phyloP scores from a whole-genome alignment of 2,888 invertebrate species.

The Prosopocoilus inquinatus region DNA sequence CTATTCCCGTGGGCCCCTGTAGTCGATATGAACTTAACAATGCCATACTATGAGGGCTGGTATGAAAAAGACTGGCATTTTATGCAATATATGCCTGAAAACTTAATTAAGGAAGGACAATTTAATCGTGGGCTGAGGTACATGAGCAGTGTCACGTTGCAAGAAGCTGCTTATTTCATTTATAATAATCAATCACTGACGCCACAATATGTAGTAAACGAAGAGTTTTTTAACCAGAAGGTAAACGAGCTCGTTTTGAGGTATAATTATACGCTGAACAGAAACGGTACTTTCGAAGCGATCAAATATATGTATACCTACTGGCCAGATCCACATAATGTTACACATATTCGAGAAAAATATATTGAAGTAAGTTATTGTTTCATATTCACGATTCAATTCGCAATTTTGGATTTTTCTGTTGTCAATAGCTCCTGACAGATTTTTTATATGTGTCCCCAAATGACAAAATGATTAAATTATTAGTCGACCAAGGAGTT shows the following conservation, averaged over 20 bases:
- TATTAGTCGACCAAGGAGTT: slow-evolving; percentile 74
- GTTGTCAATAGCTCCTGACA: slow-evolving; percentile 67
- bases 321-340: slow-evolving; percentile 87
- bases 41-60: slow-evolving; percentile 89
- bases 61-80: slow-evolving; percentile 81
- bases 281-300: slow-evolving; percentile 84
- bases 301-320: slow-evolving; percentile 94
- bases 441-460: slow-evolving; percentile 88
- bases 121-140: slow-evolving; percentile 75
- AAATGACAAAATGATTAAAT: slow-evolving; percentile 80
- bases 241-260: slow-evolving; percentile 78
- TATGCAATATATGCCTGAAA: slow-evolving; percentile 71
- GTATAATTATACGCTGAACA: slow-evolving; percentile 92
- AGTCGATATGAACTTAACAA: slow-evolving; percentile 77
- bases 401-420: slow-evolving; percentile 5
- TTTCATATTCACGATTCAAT: not conserved
- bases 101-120: slow-evolving; percentile 63
- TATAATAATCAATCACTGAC: slow-evolving; percentile 74
- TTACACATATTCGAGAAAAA: slow-evolving; percentile 79
- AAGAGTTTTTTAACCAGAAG: slow-evolving; percentile 79
- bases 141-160: slow-evolving; percentile 87
- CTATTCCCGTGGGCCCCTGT: slow-evolving; percentile 92
- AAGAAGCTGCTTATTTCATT: slow-evolving; percentile 83
- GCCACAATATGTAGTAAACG: slow-evolving; percentile 69
- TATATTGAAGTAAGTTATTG: slow-evolving; percentile 75